phyloP scores from a whole-genome alignment of 2,797 vertebrate genomes.

The Dallia pectoralis region DNA sequence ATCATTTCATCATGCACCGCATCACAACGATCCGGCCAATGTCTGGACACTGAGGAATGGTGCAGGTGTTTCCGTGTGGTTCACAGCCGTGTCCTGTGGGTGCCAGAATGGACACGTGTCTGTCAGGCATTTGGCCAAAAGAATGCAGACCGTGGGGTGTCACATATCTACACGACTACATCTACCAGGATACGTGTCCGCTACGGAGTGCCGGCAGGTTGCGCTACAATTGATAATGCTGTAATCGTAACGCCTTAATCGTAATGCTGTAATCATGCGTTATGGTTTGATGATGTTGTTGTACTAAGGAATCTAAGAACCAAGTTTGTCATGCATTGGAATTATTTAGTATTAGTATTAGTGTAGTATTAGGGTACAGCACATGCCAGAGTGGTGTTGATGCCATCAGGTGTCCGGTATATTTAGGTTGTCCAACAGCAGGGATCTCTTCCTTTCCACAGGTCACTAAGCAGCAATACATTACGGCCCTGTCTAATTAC shows the following conservation, averaged over 20 bases:
- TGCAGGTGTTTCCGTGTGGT: background rate
- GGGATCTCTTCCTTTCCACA: background rate
- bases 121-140: constrained; percentile 20
- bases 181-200: background rate
- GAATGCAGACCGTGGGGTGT: constrained; percentile 20
- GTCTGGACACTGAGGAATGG: background rate
- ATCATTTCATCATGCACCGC: background rate
- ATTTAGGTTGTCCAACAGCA: constrained; percentile 9
- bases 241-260: no score
- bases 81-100: background rate
- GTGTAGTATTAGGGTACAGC: no score
- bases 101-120: constrained; percentile 19
- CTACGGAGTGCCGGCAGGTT: background rate
- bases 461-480: background rate
- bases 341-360: no score
- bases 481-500: constrained; percentile 13
- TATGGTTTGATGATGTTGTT: background rate
- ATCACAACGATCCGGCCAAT: background rate
- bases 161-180: constrained; percentile 17
- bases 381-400: background rate
- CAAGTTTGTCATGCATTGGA: no score
- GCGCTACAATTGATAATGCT: background rate
- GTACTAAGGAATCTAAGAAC: background rate
- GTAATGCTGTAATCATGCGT: no score
- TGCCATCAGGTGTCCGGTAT: constrained; percentile 27